A percentile compares a stretch with the other conserved stretches of the same genome.
These are phyloP conservation scores for Drosophila pruinosa DNA, from an alignment of 1,140 invertebrate species.

Conservation along the genomic window DNA sequence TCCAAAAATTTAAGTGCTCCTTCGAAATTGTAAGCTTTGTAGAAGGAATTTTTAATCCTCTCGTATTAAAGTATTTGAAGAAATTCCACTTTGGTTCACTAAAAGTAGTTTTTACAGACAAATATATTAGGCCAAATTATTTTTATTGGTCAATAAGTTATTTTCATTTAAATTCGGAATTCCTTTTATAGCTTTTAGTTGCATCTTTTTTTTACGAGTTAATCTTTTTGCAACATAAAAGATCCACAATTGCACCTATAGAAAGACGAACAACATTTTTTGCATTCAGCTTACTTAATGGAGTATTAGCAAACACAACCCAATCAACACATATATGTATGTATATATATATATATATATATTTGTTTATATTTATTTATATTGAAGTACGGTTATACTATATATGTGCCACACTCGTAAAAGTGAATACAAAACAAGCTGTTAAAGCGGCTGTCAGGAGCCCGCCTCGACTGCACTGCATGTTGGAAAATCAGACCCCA, in stretches of 20 bases:
- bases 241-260: not conserved
- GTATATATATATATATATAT: not conserved
- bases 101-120: no score
- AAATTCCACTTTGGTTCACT: no score
- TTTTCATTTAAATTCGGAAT: not conserved
- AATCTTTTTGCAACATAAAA: not conserved
- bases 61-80: no score
- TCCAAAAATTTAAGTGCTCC: no score
- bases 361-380: slow-evolving; percentile 13
- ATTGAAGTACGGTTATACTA: not conserved
- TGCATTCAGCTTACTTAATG: slow-evolving; percentile 52
- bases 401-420: slow-evolving; percentile 51
- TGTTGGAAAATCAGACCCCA: not conserved
- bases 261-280: not conserved
- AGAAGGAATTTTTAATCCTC: no score
- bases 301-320: slow-evolving; percentile 10
- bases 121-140: no score
- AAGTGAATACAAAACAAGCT: slow-evolving; percentile 65
- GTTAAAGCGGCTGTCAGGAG: slow-evolving; percentile 68
- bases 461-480: slow-evolving; percentile 24
- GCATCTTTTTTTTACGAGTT: not conserved
- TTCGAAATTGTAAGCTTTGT: no score
- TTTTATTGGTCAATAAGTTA: no score
- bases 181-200: not conserved
- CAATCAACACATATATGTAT: not conserved